These are phyloP conservation scores for Adelges cooleyi DNA, from an alignment of 1,140 invertebrate species.

Conservation along the genomic window DNA sequence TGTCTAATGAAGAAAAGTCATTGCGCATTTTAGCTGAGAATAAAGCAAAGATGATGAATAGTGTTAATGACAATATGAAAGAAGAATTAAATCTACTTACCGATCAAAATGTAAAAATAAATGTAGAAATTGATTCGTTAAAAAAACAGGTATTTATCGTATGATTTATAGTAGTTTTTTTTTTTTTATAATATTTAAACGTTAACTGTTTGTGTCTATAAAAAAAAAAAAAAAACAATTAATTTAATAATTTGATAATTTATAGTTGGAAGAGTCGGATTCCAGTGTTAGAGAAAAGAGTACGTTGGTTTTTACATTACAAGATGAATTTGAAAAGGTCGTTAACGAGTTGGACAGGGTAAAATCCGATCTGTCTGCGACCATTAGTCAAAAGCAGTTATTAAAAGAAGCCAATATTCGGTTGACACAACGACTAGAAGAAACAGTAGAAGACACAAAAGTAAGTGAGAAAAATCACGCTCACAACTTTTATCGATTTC, in stretches of 20 bases:
- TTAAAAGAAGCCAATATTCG: constrained; percentile 23
- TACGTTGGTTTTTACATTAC: background rate
- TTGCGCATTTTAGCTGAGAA: constrained; percentile 23
- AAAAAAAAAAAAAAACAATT: too few relatives aligned
- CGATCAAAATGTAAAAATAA: background rate
- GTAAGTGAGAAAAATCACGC: background rate
- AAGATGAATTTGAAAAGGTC: constrained; percentile 7
- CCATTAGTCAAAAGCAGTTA: constrained; percentile 10
- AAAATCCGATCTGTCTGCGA: background rate
- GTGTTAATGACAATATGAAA: constrained; percentile 13
- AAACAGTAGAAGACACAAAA: constrained; percentile 21
- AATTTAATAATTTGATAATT: too few relatives aligned
- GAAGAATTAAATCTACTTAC: constrained; percentile 8
- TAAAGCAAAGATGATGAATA: constrained; percentile 3
- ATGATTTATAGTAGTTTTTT: too few relatives aligned
- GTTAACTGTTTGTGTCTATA: too few relatives aligned
- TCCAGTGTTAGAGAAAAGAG: constrained; percentile 2
- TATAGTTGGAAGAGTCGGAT: constrained; percentile 3
- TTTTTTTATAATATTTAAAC: too few relatives aligned
- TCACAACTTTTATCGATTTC: too few relatives aligned
- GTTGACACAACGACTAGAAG: constrained; percentile 5
- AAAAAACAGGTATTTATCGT: constrained; percentile 23
- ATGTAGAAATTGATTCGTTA: constrained; percentile 6
- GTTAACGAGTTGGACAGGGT: background rate
- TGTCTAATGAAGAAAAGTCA: constrained; percentile 28